These are phyloP conservation scores for Montipora cactus DNA, from an alignment of 64 coral and sea anemone genomes.

Conservation along the genomic window DNA sequence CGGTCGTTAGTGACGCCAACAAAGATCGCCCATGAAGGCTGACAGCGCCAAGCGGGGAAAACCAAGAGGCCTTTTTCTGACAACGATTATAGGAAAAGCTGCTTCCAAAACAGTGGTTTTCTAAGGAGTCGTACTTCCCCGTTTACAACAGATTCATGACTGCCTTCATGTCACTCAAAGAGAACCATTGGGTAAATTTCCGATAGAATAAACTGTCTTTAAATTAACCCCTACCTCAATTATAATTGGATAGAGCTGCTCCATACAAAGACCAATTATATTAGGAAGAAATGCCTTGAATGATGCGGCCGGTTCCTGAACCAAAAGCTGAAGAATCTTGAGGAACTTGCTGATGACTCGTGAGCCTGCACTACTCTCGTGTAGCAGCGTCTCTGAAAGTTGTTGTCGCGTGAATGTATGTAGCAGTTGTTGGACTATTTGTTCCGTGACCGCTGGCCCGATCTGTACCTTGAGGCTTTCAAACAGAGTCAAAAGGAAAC, in stretches of 20 bases:
- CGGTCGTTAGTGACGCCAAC: no score
- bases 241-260: constrained; percentile 91
- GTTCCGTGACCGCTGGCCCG: constrained; percentile 86
- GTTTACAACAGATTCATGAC: no score
- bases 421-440: constrained; percentile 92
- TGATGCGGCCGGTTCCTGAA: constrained; percentile 88
- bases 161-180: no score
- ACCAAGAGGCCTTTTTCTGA: no score
- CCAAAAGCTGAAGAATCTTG: constrained; percentile 86
- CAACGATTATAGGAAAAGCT: no score
- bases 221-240: constrained; percentile 55
- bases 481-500: constrained; percentile 86
- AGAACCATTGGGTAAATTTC: neutral
- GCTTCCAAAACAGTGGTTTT: no score
- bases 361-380: constrained; percentile 87
- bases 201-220: no score
- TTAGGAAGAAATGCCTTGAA: constrained; percentile 95
- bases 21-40: no score
- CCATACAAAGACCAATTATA: constrained; percentile 94
- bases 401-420: constrained; percentile 86
- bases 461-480: constrained; percentile 89
- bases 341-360: constrained; percentile 91
- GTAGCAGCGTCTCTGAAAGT: constrained; percentile 81
- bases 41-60: no score
- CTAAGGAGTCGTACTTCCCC: no score